Percentiles rank a stretch among this genome's conserved stretches.
Evolutionary conservation across 2,113 vertebrate species (phyloP).

Genomic region (Psittacula cyanocephala): DNA sequence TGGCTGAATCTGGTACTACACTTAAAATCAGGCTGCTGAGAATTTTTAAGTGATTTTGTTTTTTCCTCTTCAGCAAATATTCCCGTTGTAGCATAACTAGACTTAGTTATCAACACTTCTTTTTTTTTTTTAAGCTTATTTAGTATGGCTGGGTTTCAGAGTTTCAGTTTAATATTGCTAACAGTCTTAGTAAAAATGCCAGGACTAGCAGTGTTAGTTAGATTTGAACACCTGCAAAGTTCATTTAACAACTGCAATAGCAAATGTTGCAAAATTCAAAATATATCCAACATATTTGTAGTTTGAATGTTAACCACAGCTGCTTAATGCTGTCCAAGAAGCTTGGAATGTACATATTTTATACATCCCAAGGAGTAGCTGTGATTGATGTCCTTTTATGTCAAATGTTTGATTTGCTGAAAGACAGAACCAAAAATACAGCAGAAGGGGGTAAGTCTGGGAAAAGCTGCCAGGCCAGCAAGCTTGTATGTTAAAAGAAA

Average conservation of each 20-base stretch:
- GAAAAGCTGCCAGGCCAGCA: constrained; percentile 20
- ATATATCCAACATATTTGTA: constrained; percentile 71
- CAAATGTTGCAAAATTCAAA: constrained; percentile 73
- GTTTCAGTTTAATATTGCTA: constrained; percentile 69
- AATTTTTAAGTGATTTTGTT: constrained; percentile 15
- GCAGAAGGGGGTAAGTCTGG: neutral
- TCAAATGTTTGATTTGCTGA: constrained; percentile 65
- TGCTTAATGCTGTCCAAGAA: constrained; percentile 62
- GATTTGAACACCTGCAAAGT: constrained; percentile 81
- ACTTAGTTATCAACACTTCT: constrained; percentile 34
- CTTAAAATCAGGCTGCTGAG: constrained; percentile 33
- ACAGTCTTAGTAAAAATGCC: constrained; percentile 59
- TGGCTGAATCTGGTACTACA: constrained; percentile 46
- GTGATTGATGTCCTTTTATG: constrained; percentile 68
- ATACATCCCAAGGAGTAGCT: constrained; percentile 49
- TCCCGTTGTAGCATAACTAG: constrained; percentile 51
- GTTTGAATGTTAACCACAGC: constrained; percentile 71
- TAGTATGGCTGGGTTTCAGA: constrained; percentile 46
- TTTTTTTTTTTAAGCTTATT: constrained; percentile 55
- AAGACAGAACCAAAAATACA: constrained; percentile 44
- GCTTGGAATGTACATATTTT: constrained; percentile 61
- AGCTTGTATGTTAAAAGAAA: neutral
- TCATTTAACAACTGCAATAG: constrained; percentile 73
- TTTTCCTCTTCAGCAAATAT: constrained; percentile 61
- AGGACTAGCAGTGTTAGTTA: constrained; percentile 52